phyloP scores from a whole-genome alignment of 2,888 invertebrate species.

The Bursaphelenchus okinawaensis region DNA sequence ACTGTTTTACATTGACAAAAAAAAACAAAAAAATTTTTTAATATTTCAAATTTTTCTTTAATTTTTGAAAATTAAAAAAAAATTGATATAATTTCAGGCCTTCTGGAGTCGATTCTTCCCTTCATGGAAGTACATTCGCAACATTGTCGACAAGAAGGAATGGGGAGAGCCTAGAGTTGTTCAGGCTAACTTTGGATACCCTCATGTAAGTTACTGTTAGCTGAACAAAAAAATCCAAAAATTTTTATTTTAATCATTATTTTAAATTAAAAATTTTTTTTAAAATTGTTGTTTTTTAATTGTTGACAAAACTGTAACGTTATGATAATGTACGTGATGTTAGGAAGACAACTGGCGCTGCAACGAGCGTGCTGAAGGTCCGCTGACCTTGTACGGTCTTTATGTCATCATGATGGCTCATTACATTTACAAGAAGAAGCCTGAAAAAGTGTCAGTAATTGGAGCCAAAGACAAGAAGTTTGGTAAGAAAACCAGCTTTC shows the following conservation, averaged over 20 bases:
- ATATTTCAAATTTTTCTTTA: not conserved
- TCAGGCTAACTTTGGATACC: slow-evolving; percentile 7
- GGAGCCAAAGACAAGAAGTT: slow-evolving; percentile 4
- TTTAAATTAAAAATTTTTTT: not conserved
- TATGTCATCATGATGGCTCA: slow-evolving; percentile 9
- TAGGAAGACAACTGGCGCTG: slow-evolving; percentile 12
- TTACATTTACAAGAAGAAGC: not conserved
- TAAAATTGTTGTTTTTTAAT: not conserved
- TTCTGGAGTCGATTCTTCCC: slow-evolving; percentile 15
- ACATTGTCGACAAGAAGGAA: not conserved
- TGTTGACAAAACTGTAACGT: too few species aligned
- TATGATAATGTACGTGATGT: too few species aligned
- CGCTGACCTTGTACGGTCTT: slow-evolving; percentile 10
- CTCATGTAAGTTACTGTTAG: not conserved
- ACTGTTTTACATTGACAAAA: not conserved
- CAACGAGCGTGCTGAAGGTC: slow-evolving; percentile 9
- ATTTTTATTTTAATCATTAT: not conserved
- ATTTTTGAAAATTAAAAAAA: too few species aligned
- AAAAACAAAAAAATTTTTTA: not conserved
- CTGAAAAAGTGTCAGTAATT: slow-evolving; percentile 6
- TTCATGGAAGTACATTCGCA: not conserved
- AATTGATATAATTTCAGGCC: not conserved
- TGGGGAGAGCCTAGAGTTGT: slow-evolving; percentile 10
- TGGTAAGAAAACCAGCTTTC: not conserved
- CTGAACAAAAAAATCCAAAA: too few species aligned